Evolutionary conservation across 2,888 invertebrate species (phyloP).

Genomic region (Eristalis tenax): DNA sequence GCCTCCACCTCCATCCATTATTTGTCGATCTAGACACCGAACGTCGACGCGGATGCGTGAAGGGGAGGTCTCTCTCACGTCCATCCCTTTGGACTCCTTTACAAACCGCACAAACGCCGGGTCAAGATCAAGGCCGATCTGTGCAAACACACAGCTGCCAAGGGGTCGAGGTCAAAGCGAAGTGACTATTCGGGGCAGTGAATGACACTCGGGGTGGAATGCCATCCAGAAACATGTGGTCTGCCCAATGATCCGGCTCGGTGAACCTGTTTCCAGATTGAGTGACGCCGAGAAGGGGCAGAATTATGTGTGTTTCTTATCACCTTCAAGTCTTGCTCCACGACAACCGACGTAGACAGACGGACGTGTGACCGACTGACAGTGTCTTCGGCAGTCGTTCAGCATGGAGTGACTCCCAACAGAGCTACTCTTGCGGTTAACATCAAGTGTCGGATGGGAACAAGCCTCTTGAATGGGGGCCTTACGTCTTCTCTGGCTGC

Average conservation of each 20-base stretch:
- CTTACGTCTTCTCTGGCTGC: background rate
- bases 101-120: background rate
- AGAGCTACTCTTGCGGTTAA: slow-evolving; percentile 37
- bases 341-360: slow-evolving; percentile 18
- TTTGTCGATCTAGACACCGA: background rate
- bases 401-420: slow-evolving; percentile 34
- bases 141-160: background rate
- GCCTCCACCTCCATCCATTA: background rate
- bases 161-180: background rate
- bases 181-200: background rate
- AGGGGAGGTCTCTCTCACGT: too few species aligned
- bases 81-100: background rate
- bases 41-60: background rate
- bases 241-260: slow-evolving; percentile 12
- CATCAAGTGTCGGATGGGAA: slow-evolving; percentile 36
- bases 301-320: slow-evolving; percentile 32
- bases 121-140: background rate
- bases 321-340: slow-evolving; percentile 2
- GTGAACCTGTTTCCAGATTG: slow-evolving; percentile 25
- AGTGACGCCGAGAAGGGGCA: slow-evolving; percentile 14
- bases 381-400: slow-evolving; percentile 27
- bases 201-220: background rate
- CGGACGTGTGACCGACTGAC: slow-evolving; percentile 1
- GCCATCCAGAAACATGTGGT: background rate
- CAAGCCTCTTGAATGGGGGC: slow-evolving; percentile 30